Evolutionary conservation across 1,140 invertebrate genomes (phyloP).

Genomic region (Eumaeus atala): DNA sequence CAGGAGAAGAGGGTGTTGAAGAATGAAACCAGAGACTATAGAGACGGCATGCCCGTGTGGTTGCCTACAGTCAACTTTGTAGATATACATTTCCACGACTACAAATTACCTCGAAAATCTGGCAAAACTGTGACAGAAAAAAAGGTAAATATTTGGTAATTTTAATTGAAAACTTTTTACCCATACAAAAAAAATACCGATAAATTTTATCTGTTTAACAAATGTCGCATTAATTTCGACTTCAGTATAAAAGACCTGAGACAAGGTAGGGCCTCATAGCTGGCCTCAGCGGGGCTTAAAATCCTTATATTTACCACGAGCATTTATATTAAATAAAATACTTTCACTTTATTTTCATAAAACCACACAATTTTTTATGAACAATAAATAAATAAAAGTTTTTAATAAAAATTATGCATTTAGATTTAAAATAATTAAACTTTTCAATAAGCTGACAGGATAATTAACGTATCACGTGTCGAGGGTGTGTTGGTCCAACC

Average conservation of each 20-base stretch:
- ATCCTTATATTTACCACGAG: too few species aligned
- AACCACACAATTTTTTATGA: too few species aligned
- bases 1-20: slow-evolving; percentile 38
- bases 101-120: slow-evolving; percentile 34
- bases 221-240: too few species aligned
- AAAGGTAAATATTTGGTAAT: slow-evolving; percentile 44
- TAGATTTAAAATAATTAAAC: slow-evolving; percentile 15
- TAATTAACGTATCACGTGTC: slow-evolving; percentile 55
- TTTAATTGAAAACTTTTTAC: too few species aligned
- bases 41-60: slow-evolving; percentile 57
- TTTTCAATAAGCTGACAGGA: slow-evolving; percentile 52
- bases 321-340: too few species aligned
- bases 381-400: too few species aligned
- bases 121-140: slow-evolving; percentile 42
- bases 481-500: slow-evolving; percentile 50
- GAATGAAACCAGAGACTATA: slow-evolving; percentile 50
- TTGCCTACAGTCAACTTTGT: slow-evolving; percentile 62
- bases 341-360: too few species aligned
- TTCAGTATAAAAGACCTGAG: too few species aligned
- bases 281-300: too few species aligned
- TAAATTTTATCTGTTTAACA: too few species aligned
- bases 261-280: too few species aligned
- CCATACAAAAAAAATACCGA: too few species aligned
- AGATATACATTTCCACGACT: slow-evolving; percentile 53
- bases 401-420: not conserved